Evolutionary conservation across 2,113 vertebrate genomes (phyloP).

Genomic region (Brevimyrus niger): DNA sequence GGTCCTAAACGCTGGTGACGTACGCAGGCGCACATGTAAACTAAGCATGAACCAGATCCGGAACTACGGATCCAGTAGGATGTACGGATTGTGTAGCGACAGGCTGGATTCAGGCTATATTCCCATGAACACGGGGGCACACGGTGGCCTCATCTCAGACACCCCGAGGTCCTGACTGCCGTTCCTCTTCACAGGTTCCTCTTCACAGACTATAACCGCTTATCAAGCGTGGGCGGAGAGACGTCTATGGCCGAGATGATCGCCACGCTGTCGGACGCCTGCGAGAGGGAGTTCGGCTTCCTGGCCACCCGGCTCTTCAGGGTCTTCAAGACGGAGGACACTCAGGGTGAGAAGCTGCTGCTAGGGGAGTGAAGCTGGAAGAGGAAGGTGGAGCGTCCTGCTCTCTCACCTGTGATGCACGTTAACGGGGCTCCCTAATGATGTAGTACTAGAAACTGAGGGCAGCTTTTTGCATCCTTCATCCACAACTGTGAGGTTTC

Average conservation of each 20-base stretch:
- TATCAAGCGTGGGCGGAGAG: slow-evolving; percentile 91
- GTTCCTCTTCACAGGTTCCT: slow-evolving; percentile 65
- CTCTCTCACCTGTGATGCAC: background rate
- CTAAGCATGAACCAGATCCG: too few relatives aligned
- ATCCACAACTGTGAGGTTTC: background rate
- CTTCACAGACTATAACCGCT: slow-evolving; percentile 88
- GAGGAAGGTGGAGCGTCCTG: background rate
- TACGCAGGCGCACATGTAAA: too few relatives aligned
- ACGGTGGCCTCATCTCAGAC: background rate
- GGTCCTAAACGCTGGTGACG: too few relatives aligned
- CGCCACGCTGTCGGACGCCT: slow-evolving; percentile 88
- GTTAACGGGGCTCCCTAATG: background rate
- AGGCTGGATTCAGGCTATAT: background rate
- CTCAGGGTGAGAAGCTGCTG: slow-evolving; percentile 63
- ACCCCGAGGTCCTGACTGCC: background rate
- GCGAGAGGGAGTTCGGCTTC: slow-evolving; percentile 94
- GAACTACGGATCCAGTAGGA: too few relatives aligned
- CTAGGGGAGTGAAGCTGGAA: background rate
- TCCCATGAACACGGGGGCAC: background rate
- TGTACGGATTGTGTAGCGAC: too few relatives aligned
- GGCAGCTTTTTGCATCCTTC: background rate
- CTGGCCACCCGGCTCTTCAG: slow-evolving; percentile 88
- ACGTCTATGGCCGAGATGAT: slow-evolving; percentile 97
- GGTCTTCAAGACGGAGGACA: slow-evolving; percentile 92
- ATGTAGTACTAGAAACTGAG: background rate